phyloP scores from a whole-genome alignment of 2,113 vertebrate species.

The Aythya baeri region DNA sequence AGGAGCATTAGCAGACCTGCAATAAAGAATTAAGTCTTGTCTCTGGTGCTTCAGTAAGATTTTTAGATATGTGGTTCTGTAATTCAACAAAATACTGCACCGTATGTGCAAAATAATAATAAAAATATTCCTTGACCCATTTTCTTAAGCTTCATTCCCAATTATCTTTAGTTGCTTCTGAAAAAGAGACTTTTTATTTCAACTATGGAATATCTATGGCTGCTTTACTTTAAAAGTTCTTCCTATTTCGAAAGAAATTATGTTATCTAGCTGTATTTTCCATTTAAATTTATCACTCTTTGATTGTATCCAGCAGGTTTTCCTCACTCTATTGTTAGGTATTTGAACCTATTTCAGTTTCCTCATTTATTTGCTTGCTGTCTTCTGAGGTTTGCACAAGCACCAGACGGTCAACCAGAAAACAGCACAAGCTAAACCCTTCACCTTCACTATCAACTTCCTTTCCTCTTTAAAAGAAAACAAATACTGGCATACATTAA shows the following conservation, averaged over 20 bases:
- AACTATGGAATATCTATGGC: background rate
- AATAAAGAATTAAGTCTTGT: constrained; percentile 63
- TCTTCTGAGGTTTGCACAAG: constrained; percentile 4
- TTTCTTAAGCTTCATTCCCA: constrained; percentile 62
- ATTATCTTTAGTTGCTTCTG: constrained; percentile 36
- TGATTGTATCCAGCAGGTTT: background rate
- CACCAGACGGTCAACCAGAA: background rate
- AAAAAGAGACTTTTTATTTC: background rate
- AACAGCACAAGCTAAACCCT: background rate
- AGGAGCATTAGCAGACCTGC: constrained; percentile 46
- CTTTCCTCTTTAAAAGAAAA: constrained; percentile 1
- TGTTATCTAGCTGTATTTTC: background rate
- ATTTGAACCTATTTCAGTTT: background rate
- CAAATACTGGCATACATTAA: background rate
- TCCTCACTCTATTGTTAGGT: background rate
- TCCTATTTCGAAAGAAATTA: constrained; percentile 3
- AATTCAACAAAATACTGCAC: constrained; percentile 46
- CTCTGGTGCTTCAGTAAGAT: constrained; percentile 50
- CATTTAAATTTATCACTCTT: background rate
- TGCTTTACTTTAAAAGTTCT: constrained; percentile 9
- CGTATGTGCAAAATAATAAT: constrained; percentile 41
- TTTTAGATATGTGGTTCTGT: constrained; percentile 43
- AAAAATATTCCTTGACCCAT: constrained; percentile 41
- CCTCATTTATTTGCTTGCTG: background rate
- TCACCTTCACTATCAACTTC: background rate